Base-by-base conservation (phyloP, 2,888 invertebrate species). In the Lithophane semibrunnea region DNA sequence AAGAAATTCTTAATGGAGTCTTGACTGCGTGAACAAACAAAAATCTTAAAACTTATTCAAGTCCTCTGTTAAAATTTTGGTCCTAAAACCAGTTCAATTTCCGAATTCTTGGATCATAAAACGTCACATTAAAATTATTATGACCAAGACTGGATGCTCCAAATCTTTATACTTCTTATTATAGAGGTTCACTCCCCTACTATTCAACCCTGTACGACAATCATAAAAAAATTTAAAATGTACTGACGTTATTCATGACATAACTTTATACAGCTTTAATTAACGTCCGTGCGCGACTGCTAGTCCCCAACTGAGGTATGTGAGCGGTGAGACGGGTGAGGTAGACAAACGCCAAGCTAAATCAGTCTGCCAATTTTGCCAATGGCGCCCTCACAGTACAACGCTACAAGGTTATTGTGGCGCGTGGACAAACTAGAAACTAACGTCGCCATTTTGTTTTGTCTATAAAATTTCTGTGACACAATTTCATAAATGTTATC, bases 71-170 rank as follows among this genome's bases (percentile, higher is more conserved):
- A 9, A 37, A 42, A 69, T 54, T 0, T 68, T n/a, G 16, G 16
- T 44, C 47, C 10, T 24, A 44, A 29, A 47, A 13, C 12, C 3
- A 4, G 44, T 42, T 24, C 52, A 18, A 24, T 47, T 42, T 49
- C 37, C 10, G 16, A 29, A 13, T 72, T 72, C 18, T 21, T 18
- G 10, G 5, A 44, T 44, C 44, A 74, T 61, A 74, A 75, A 74
- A 54, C 52, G 3, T 16, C 1, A 75, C 63, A 60, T 24, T 63
- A 29, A 47, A 64, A 56, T 47, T 76, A 12, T n/a, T 58, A 52
- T 29, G 29, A 64, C 10, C 42, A n/a, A 37, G 37, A 60, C 29
- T 16, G 10, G 21, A 16, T 60, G 29, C 13, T 37, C 18, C 52
- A 42, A 72, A 64, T 64, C 37, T 21, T 3, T 24, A 37, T 29